Percentiles rank a stretch among this genome's conserved stretches.
phyloP scores from a whole-genome alignment of 2,888 invertebrate genomes.

The Hypomecis atomaria region DNA sequence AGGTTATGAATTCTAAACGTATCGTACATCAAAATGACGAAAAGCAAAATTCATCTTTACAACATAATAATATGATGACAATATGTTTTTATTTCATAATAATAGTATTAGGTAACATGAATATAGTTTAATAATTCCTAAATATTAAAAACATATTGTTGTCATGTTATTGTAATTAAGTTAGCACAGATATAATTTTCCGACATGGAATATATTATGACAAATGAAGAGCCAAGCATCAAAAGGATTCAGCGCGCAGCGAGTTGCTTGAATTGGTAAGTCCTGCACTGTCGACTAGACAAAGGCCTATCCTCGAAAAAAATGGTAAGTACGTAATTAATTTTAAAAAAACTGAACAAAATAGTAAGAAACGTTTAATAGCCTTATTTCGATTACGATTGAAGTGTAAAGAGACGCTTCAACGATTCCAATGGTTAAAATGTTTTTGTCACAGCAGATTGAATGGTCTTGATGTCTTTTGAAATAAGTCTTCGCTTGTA shows the following conservation, averaged over 20 bases:
- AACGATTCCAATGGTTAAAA: slow-evolving; percentile 54
- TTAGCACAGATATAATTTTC: too few relatives aligned
- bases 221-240: too few relatives aligned
- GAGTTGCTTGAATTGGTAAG: too few relatives aligned
- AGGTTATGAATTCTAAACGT: background rate
- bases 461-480: slow-evolving; percentile 10
- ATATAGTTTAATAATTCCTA: too few relatives aligned
- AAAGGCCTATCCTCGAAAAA: too few relatives aligned
- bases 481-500: too few relatives aligned
- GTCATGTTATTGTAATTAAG: too few relatives aligned
- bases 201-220: too few relatives aligned
- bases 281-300: too few relatives aligned
- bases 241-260: too few relatives aligned
- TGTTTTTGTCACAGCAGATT: slow-evolving; percentile 30
- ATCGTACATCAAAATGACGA: slow-evolving; percentile 1
- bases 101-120: too few relatives aligned
- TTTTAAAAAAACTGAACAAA: slow-evolving; percentile 33
- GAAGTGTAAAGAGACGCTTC: slow-evolving; percentile 69
- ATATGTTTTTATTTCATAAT: background rate
- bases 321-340: background rate
- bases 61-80: background rate
- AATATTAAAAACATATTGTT: too few relatives aligned
- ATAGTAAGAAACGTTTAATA: slow-evolving; percentile 64
- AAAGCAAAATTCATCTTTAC: slow-evolving; percentile 15
- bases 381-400: slow-evolving; percentile 55